phyloP scores from a whole-genome alignment of 2,797 vertebrate species.

The Hafferia zeledoni region DNA sequence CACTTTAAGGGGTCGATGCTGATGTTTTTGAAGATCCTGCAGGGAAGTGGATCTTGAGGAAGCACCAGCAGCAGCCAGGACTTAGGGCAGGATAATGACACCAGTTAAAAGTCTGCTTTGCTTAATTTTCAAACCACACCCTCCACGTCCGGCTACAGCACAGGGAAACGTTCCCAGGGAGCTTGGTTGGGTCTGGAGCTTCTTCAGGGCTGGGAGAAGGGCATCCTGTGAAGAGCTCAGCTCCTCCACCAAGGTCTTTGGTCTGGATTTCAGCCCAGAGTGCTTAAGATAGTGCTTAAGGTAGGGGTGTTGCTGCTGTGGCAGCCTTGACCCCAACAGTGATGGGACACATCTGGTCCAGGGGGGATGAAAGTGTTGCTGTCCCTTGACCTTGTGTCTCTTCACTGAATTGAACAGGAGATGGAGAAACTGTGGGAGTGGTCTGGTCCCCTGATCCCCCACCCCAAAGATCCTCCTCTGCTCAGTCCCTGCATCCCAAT shows the following conservation, averaged over 20 bases:
- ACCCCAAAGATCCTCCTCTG: no score
- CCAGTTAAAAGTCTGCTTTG: background rate
- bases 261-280: background rate
- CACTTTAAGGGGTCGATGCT: rapidly evolving
- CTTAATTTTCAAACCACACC: background rate
- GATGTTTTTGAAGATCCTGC: rapidly evolving
- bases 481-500: no score
- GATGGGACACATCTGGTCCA: rapidly evolving
- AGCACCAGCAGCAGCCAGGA: background rate
- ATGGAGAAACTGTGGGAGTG: no score
- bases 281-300: background rate
- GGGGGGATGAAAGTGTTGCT: rapidly evolving
- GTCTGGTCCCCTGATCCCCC: no score
- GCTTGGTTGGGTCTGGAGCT: background rate
- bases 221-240: background rate
- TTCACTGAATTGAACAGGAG: no score
- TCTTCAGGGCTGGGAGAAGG: background rate
- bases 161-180: background rate
- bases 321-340: background rate
- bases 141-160: background rate
- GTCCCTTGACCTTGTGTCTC: no score
- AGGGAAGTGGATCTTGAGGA: background rate
- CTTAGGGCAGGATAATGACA: background rate
- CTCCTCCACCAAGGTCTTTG: background rate
- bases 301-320: background rate